phyloP scores from a whole-genome alignment of 2,797 vertebrate species.

The Todus mexicanus region DNA sequence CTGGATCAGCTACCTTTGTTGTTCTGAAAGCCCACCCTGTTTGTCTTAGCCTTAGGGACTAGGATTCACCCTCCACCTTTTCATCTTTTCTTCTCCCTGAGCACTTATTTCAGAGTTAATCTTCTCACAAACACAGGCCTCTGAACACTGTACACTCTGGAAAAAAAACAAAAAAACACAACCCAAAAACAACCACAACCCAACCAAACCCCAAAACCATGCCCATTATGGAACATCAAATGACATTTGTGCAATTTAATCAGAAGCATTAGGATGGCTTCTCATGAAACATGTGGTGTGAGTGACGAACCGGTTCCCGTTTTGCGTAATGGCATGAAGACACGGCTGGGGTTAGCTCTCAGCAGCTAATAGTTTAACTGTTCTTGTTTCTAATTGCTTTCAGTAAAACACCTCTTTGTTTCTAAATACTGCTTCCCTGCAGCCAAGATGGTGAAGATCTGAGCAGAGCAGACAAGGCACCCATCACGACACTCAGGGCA shows the following conservation, averaged over 20 bases:
- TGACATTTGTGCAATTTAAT: not conserved
- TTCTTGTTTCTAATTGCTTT: not conserved
- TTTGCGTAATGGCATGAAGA: not conserved
- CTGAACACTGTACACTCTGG: not conserved
- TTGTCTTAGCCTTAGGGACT: not conserved
- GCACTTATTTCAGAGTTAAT: not conserved
- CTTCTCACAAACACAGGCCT: not conserved
- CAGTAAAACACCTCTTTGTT: not conserved
- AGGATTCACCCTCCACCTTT: not conserved
- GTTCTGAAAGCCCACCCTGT: not conserved
- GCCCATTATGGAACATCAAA: not conserved
- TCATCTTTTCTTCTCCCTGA: not conserved
- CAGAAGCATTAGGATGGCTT: not conserved
- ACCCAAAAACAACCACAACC: too few species aligned
- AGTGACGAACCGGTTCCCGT: not conserved
- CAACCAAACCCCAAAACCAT: not conserved
- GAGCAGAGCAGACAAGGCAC: not conserved
- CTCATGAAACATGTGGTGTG: not conserved
- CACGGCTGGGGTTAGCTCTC: not conserved
- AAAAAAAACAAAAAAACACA: too few species aligned
- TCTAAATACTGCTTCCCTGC: not conserved
- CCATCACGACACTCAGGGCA: not conserved
- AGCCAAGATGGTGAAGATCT: not conserved
- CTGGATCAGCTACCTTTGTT: not conserved
- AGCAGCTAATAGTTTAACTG: not conserved